Percentiles rank a stretch among this genome's conserved stretches.
Evolutionary conservation across 2,797 vertebrate genomes (phyloP).

Genomic region (Diplodus sargus): DNA sequence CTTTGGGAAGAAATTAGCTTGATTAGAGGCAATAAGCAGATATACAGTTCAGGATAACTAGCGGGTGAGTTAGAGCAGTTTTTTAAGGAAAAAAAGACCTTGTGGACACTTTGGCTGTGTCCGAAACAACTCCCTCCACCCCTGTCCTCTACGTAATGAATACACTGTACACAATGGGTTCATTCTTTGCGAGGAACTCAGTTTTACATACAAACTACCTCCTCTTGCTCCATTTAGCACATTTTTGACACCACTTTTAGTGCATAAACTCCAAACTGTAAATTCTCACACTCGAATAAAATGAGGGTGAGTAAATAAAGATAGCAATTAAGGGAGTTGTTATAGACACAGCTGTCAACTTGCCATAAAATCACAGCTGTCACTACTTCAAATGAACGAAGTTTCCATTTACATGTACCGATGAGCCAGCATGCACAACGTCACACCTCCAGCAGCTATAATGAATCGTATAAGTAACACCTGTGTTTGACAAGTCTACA

Average conservation of each 20-base stretch:
- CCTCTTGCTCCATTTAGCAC: neutral
- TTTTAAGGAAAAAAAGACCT: neutral
- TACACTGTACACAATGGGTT: neutral
- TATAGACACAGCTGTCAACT: slow-evolving; percentile 6
- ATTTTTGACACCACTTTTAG: neutral
- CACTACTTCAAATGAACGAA: neutral
- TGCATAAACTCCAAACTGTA: too few species aligned
- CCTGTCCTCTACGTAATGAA: neutral
- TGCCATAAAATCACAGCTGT: slow-evolving; percentile 5
- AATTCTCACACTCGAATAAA: neutral
- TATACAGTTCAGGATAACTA: neutral
- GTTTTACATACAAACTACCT: too few species aligned
- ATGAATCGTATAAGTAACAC: neutral
- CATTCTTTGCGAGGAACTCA: too few species aligned
- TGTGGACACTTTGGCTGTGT: slow-evolving; percentile 12
- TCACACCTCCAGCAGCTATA: neutral
- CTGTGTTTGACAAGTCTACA: slow-evolving; percentile 10
- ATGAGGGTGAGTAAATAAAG: neutral
- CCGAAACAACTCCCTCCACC: neutral
- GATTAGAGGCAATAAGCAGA: neutral
- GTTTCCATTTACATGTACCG: neutral
- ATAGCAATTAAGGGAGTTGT: neutral
- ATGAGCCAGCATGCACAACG: neutral
- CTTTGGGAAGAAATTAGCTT: neutral
- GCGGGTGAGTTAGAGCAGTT: neutral